Base-by-base conservation (phyloP, 1,140 invertebrate species). In the Anoplophora glabripennis region DNA sequence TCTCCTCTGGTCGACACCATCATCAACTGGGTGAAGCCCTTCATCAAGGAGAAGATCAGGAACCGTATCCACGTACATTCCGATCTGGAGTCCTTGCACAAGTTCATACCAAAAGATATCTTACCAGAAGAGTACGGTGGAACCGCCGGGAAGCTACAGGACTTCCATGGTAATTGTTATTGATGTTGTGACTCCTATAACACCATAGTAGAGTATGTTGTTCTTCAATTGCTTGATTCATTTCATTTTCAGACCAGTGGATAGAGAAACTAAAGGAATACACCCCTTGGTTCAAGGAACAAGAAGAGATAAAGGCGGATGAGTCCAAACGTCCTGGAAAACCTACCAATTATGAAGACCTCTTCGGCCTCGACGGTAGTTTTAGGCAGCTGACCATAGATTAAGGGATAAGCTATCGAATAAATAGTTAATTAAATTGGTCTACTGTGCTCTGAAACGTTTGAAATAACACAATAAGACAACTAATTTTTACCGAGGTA, bases 41-140 rank as follows among this genome's bases (percentile, higher is more conserved):
- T 92, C 74, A 77, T 92, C 11, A 92, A 91, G 69, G 90, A 93
- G 67, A 93, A 93, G 75, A 90, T 93, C 52, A 82, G 86, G 59
- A 87, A 90, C 69, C 81, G 91, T 63, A 89, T 93, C 62, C 86
- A 84, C 66, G 84, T 91, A 41, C 90, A 93, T 72, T 85, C 82
- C 54, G 81, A 85, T 12, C 61, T 89, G 7, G 85, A 90, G 18
- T 84, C 85, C 2, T 77, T 93, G 0, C 88, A 92, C 71, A 84
- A 90, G 61, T 83, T 85, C 58, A 77, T 93, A 17, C 89, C 89
- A 0, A 85, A 83, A 65, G 87, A 90, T 33, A 86, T 93, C 67
- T 73, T 92, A 42, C 90, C 90, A 3, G 76, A 81, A 40, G 90
- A 92, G 64, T 92, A 92, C 59, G 90, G 89, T 3, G 90, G 90